These are phyloP conservation scores for Ciconia stormi DNA, from an alignment of 2,113 vertebrate species.

Conservation along the genomic window DNA sequence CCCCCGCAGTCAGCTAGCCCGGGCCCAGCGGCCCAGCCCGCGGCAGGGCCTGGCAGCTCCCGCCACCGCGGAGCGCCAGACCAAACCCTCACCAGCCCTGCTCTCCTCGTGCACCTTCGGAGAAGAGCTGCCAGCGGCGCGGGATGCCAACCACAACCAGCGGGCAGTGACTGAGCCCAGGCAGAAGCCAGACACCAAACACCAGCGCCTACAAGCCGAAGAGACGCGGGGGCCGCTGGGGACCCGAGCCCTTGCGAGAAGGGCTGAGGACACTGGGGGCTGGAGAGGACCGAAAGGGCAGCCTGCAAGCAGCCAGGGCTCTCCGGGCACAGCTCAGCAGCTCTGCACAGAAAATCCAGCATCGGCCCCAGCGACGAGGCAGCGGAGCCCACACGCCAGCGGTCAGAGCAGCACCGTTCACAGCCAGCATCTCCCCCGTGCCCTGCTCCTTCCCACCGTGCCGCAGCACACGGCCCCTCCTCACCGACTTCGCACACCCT, in stretches of 20 bases:
- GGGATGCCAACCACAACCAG: not conserved
- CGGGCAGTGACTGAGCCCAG: accelerated
- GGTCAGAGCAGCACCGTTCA: accelerated
- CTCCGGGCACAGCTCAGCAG: not conserved
- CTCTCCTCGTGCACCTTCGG: accelerated
- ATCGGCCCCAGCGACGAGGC: not conserved
- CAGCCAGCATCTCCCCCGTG: not conserved
- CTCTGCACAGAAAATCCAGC: not conserved
- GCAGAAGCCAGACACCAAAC: not conserved
- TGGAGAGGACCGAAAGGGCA: not conserved
- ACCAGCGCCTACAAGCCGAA: accelerated
- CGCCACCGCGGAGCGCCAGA: accelerated
- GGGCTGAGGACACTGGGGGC: not conserved
- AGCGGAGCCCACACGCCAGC: accelerated
- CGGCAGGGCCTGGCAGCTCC: not conserved
- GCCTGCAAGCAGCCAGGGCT: not conserved
- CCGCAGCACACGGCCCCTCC: not conserved
- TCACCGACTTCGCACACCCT: not conserved
- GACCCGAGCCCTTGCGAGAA: not conserved
- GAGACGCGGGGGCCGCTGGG: not conserved
- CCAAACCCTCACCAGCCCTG: accelerated
- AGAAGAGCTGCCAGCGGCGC: not conserved
- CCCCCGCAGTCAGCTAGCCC: too few species aligned
- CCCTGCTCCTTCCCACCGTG: not conserved
- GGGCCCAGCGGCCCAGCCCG: not conserved